Evolutionary conservation across 2,797 vertebrate genomes (phyloP).

Genomic region (Momotus momota): DNA sequence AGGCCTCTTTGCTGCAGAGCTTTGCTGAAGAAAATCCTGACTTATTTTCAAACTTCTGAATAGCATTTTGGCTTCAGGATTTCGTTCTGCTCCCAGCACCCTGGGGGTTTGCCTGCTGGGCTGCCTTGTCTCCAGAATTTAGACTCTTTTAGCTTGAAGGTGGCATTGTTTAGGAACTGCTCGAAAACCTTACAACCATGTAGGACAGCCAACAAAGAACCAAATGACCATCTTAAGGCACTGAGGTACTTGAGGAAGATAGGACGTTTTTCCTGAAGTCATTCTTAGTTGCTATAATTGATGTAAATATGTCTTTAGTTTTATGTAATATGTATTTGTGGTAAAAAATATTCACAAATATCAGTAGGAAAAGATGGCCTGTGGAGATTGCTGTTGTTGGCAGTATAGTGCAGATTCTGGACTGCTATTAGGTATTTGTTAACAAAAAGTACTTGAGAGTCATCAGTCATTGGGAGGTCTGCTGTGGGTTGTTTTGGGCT

Average conservation of each 20-base stretch:
- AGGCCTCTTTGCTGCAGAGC: neutral
- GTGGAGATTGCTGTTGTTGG: neutral
- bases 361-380: neutral
- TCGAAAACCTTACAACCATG: neutral
- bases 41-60: constrained; percentile 23
- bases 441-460: neutral
- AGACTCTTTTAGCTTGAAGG: neutral
- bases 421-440: neutral
- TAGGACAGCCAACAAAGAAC: neutral
- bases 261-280: neutral
- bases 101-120: neutral
- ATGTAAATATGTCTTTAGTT: neutral
- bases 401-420: neutral
- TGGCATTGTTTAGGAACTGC: neutral
- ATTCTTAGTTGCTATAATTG: neutral
- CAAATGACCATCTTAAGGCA: neutral
- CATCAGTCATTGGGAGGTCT: neutral
- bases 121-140: neutral
- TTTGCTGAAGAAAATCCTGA: neutral
- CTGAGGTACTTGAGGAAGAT: neutral
- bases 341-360: neutral
- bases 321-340: neutral
- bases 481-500: neutral
- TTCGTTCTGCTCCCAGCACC: neutral
- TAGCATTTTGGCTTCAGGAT: neutral